phyloP scores from a whole-genome alignment of 1,140 invertebrate species.

The Chlorops oryzae region DNA sequence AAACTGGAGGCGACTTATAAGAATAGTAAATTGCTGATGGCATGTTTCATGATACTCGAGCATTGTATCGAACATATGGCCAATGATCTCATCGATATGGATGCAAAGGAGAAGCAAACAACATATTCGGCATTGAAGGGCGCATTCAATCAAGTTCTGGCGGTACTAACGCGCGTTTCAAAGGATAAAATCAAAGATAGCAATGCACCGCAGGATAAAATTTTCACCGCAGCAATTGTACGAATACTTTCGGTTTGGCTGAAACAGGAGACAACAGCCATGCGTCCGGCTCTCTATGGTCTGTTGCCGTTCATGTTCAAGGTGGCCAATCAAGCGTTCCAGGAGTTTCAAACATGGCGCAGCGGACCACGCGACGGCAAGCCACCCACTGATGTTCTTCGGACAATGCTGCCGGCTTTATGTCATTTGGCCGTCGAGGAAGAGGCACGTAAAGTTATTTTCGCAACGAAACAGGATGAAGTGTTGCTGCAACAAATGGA shows the following conservation, averaged over 20 bases:
- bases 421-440: slow-evolving; percentile 89
- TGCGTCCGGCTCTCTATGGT: slow-evolving; percentile 74
- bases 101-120: slow-evolving; percentile 84
- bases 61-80: slow-evolving; percentile 73
- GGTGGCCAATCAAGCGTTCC: slow-evolving; percentile 75
- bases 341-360: slow-evolving; percentile 54
- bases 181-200: slow-evolving; percentile 65
- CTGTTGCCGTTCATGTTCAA: slow-evolving; percentile 72
- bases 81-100: slow-evolving; percentile 72
- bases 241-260: slow-evolving; percentile 81
- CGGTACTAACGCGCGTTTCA: slow-evolving; percentile 64
- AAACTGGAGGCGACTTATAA: slow-evolving; percentile 69
- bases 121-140: slow-evolving; percentile 85
- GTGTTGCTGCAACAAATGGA: slow-evolving; percentile 71
- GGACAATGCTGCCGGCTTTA: slow-evolving; percentile 76
- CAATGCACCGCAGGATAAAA: slow-evolving; percentile 59
- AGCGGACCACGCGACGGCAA: slow-evolving; percentile 56
- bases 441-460: slow-evolving; percentile 70
- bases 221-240: slow-evolving; percentile 76
- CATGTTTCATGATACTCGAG: slow-evolving; percentile 81
- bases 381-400: slow-evolving; percentile 64
- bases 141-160: slow-evolving; percentile 76
- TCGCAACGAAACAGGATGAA: slow-evolving; percentile 73
- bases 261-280: slow-evolving; percentile 84
- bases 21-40: slow-evolving; percentile 68